Conservation (phyloP, 1,140 invertebrate species). For the Calosoma granatense region DNA sequence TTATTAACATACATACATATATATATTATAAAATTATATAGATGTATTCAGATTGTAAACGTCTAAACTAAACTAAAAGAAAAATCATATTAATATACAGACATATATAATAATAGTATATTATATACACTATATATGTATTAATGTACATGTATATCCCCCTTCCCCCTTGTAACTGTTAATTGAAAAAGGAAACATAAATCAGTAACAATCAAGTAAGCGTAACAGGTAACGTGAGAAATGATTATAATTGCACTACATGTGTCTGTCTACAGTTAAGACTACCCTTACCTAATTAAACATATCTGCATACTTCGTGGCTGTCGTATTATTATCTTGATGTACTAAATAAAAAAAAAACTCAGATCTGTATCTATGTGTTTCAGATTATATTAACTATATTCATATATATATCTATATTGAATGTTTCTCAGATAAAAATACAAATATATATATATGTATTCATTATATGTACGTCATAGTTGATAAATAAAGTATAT, state of each 20-base stretch:
- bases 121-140: background rate
- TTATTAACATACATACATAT: too few species aligned
- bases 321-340: constrained; percentile 1
- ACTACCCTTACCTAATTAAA: background rate
- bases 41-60: background rate
- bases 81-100: too few species aligned
- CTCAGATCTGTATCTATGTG: background rate
- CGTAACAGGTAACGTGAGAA: too few species aligned
- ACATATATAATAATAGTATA: background rate
- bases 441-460: background rate
- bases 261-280: constrained; percentile 2
- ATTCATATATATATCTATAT: constrained; percentile 8
- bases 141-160: constrained; percentile 1
- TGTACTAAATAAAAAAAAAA: background rate
- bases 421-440: constrained; percentile 1
- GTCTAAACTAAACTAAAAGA: too few species aligned
- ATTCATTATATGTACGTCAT: constrained; percentile 4
- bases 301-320: background rate
- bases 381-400: background rate
- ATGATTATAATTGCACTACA: background rate
- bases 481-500: constrained; percentile 9
- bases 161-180: background rate
- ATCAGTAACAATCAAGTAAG: too few species aligned
- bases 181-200: background rate
- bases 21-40: too few species aligned